These are phyloP conservation scores for Ellobium chinense DNA, from an alignment of 2,888 invertebrate species.

Conservation along the genomic window DNA sequence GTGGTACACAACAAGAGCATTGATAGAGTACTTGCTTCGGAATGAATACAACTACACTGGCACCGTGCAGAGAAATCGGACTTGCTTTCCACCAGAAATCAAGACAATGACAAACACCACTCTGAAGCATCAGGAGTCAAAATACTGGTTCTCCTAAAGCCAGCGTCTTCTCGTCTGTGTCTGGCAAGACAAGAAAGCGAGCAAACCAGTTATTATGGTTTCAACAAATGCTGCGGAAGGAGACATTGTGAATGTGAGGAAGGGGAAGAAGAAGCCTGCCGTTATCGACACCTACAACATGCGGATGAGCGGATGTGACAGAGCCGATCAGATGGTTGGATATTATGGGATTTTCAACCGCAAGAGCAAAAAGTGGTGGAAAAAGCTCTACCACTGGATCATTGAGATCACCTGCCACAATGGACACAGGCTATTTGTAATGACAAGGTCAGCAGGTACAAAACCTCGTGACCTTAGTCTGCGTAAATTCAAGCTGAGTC, in stretches of 20 bases:
- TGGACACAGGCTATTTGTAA: not conserved
- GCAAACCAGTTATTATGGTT: too few relatives aligned
- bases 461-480: not conserved
- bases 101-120: too few relatives aligned
- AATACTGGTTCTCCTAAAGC: too few relatives aligned
- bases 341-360: conserved; percentile 5
- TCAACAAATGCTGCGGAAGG: too few relatives aligned
- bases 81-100: not conserved
- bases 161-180: too few relatives aligned
- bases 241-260: too few relatives aligned
- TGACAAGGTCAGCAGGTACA: not conserved
- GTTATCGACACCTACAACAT: not conserved
- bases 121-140: too few relatives aligned
- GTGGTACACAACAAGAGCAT: not conserved
- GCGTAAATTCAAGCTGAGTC: not conserved
- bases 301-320: conserved; percentile 1
- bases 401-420: not conserved
- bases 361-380: conserved; percentile 23
- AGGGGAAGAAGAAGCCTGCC: not conserved
- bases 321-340: not conserved
- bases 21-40: not conserved
- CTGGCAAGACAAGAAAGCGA: too few relatives aligned
- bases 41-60: not conserved
- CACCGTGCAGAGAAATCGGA: not conserved
- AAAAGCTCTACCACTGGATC: conserved; percentile 23